A percentile compares a stretch with the other conserved stretches of the same genome.
These are phyloP conservation scores for Cyprinodon diabolis DNA, from an alignment of 2,797 vertebrate species.

Conservation along the genomic window DNA sequence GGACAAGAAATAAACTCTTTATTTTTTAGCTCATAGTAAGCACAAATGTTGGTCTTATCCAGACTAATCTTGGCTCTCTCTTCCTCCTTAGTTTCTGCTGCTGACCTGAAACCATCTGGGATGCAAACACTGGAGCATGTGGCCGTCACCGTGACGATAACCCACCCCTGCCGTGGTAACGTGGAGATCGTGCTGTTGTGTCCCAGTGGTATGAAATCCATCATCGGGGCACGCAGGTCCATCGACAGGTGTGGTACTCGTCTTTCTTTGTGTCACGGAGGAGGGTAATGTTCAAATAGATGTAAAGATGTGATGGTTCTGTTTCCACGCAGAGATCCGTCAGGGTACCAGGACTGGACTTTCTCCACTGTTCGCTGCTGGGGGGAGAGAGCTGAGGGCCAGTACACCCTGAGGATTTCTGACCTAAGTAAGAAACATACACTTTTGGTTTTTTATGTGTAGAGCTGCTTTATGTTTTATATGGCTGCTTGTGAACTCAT, in stretches of 20 bases:
- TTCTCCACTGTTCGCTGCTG: constrained; percentile 97
- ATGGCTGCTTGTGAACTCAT: not conserved
- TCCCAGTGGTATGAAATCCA: constrained; percentile 91
- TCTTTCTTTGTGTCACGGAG: not conserved
- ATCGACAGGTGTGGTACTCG: constrained; percentile 83
- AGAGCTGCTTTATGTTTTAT: not conserved
- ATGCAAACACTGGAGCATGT: constrained; percentile 95
- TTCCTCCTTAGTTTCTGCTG: constrained; percentile 79
- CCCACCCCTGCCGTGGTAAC: constrained; percentile 88
- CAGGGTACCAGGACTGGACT: constrained; percentile 92
- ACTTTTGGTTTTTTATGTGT: not conserved
- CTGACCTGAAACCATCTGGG: constrained; percentile 85
- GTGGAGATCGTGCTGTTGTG: constrained; percentile 88
- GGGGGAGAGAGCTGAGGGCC: constrained; percentile 89
- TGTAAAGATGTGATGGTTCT: not conserved
- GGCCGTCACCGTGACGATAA: constrained; percentile 87
- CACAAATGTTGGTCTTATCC: too few species aligned
- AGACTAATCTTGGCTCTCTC: not conserved
- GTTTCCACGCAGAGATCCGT: constrained; percentile 80
- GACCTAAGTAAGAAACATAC: constrained; percentile 85
- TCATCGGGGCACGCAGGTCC: constrained; percentile 86
- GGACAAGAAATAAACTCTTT: too few species aligned
- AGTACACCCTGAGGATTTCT: constrained; percentile 85
- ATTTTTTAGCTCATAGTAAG: too few species aligned
- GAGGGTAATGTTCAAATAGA: not conserved